phyloP scores from a whole-genome alignment of 1,140 invertebrate species.

The Sarcophaga peregrina region DNA sequence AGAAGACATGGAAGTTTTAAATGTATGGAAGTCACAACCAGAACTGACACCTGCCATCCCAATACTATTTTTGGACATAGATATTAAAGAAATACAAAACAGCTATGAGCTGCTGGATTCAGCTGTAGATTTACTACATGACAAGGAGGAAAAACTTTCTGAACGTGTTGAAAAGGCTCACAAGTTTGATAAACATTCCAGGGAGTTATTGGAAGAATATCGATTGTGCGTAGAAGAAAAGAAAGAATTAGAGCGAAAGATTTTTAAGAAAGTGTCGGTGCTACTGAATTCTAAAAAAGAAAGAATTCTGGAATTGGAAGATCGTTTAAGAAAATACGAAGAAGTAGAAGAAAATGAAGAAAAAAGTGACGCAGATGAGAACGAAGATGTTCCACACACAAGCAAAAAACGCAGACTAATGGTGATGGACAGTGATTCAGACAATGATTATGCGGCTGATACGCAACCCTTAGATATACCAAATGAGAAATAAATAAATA shows the following conservation, averaged over 20 bases:
- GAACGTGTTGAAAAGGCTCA: conserved; percentile 10
- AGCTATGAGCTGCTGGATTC: conserved; percentile 23
- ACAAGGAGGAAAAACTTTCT: not conserved
- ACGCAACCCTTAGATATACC: conserved; percentile 13
- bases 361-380: not conserved
- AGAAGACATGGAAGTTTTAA: not conserved
- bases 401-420: not conserved
- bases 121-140: conserved; percentile 19
- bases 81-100: conserved; percentile 10
- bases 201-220: not conserved
- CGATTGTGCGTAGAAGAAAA: conserved; percentile 32
- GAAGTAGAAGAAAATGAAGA: not conserved
- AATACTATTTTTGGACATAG: conserved; percentile 15
- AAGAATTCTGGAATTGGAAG: conserved; percentile 24
- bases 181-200: conserved; percentile 27
- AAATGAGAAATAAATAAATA: not conserved
- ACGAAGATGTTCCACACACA: not conserved
- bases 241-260: conserved; percentile 18
- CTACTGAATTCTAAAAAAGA: conserved; percentile 40
- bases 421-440: not conserved
- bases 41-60: not conserved
- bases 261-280: conserved; percentile 36
- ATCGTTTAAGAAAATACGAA: conserved; percentile 28
- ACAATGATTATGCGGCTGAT: not conserved
- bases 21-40: conserved; percentile 20